These are phyloP conservation scores for Ageneiosus marmoratus DNA, from an alignment of 2,113 vertebrate genomes.

Conservation along the genomic window DNA sequence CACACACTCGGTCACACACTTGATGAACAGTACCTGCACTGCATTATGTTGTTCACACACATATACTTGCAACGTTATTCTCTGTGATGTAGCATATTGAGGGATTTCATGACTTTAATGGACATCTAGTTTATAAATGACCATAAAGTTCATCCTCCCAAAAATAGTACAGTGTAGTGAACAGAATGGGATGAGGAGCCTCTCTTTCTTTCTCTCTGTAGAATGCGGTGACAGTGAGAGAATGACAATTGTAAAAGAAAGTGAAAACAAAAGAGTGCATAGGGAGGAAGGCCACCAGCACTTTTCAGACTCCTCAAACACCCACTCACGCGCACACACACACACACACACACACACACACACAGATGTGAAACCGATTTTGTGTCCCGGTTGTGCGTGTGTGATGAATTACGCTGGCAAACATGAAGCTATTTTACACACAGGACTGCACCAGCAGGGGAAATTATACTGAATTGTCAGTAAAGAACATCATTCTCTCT, in stretches of 20 bases:
- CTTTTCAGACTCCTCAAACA: neutral
- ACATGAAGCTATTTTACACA: constrained; percentile 25
- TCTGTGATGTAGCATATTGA: neutral
- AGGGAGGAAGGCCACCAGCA: constrained; percentile 25
- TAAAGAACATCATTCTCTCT: constrained; percentile 16
- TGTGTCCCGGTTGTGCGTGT: constrained; percentile 30
- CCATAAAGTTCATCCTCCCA: neutral
- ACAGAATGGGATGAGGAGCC: neutral
- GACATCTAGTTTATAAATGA: neutral
- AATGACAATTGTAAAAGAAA: neutral
- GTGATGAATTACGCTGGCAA: constrained; percentile 48
- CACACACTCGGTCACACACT: too few species aligned
- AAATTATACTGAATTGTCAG: constrained; percentile 47
- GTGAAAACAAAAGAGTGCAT: constrained; percentile 7
- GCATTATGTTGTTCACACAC: too few species aligned
- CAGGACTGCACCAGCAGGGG: constrained; percentile 34
- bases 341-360: constrained; percentile 14
- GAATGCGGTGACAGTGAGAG: constrained; percentile 1
- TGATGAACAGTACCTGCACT: too few species aligned
- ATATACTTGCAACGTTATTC: too few species aligned
- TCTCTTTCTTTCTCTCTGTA: neutral
- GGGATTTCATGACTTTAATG: neutral
- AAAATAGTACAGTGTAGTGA: neutral
- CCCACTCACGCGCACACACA: neutral
- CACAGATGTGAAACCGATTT: constrained; percentile 30